phyloP scores from a whole-genome alignment of 2,888 invertebrate species.

The Alcis repandata region DNA sequence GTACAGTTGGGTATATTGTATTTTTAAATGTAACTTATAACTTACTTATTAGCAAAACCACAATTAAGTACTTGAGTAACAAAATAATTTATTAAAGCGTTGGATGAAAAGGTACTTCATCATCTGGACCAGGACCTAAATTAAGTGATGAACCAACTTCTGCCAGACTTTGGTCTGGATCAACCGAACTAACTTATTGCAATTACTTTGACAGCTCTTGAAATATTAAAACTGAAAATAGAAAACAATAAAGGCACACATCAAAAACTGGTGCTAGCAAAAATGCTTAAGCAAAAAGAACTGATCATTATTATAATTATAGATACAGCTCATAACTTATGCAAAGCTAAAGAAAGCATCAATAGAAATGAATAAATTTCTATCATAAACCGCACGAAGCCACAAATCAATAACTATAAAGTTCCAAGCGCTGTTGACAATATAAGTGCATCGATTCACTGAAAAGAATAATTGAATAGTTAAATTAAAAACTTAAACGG shows the following conservation, averaged over 20 bases:
- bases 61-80: background rate
- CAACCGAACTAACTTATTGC: background rate
- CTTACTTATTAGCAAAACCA: background rate
- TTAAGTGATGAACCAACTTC: background rate
- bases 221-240: background rate
- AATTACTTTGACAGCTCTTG: background rate
- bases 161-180: slow-evolving; percentile 1
- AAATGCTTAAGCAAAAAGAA: no score
- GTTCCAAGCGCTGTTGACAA: slow-evolving; percentile 10
- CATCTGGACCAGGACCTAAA: slow-evolving; percentile 4
- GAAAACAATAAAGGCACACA: background rate
- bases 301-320: no score
- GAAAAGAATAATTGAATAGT: slow-evolving; percentile 38
- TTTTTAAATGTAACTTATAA: background rate
- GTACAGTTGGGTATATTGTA: no score
- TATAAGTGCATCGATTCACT: slow-evolving; percentile 26
- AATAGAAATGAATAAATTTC: background rate
- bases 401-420: slow-evolving; percentile 6
- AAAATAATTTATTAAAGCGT: background rate
- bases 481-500: slow-evolving; percentile 29
- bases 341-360: background rate
- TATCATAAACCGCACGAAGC: background rate
- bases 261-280: background rate
- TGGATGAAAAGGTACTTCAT: background rate
- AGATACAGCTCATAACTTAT: no score